Evolutionary conservation across 2,888 invertebrate species (phyloP), one percentile per base, ranked within the genome.

Genomic region (Troides oblongomaculatus): DNA sequence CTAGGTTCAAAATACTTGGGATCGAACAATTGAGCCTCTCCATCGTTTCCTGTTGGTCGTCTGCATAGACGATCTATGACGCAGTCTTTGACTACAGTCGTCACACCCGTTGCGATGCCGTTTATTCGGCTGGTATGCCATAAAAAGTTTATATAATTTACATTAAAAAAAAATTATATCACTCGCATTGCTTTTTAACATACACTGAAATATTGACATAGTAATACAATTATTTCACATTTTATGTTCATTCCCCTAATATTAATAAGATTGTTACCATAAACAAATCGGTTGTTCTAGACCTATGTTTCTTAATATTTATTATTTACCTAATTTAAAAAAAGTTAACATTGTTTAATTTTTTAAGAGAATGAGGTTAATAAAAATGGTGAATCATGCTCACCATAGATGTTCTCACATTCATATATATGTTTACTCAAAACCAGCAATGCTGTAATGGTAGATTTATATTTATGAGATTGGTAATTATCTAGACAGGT

Each of bases 41-140:
- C 82, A 8, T 80, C 84, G 80, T 89, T 81, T 75, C 82, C 81
- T 79, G 84, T 89, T 61, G 93, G 88, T 74, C 89, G 86, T 76
- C 86, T 85, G 81, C 90, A 93, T 84, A 94, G 93, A 72, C 93
- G 93, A 84, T 94, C 94, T 79, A 95, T 93, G 76, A 95, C 93
- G 85, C 94, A 94, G 85, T 94, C 95, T 84, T 95, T 95, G 80
- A 96, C 93, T 74, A 95, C 93, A 67, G 94, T 94, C 53, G 95
- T 94, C 75, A 96, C 93, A 64, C 96, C 96, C 60, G 95, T 94
- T 64, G 95, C 95, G 77, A 96, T 88, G 78, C 96, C 96, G 86
- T 95, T 95, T 79, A 96, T 88, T 76, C 95, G 94, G 83, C 96
- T 96, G 89, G 60, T 65, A 62, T 21, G 57, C n/a, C 61, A 70